These are phyloP conservation scores for Pungitius pungitius DNA, from an alignment of 2,113 vertebrate genomes.

Conservation along the genomic window DNA sequence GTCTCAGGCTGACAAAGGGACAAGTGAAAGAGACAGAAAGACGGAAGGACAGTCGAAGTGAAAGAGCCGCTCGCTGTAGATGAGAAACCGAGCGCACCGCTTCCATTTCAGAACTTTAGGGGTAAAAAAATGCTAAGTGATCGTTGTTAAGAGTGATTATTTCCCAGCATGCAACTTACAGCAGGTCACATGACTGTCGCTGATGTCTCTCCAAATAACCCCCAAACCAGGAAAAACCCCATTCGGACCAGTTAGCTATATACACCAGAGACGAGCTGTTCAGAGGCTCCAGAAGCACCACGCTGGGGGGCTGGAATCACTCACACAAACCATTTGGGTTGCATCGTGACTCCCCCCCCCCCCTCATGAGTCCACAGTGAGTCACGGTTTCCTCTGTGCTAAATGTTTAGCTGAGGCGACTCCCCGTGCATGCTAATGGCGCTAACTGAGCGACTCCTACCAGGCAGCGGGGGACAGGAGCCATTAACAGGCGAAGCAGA, in stretches of 20 bases:
- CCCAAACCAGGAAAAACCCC: too few species aligned
- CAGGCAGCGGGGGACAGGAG: constrained; percentile 50
- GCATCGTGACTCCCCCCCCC: constrained; percentile 45
- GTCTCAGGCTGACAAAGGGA: too few species aligned
- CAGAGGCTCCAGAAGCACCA: constrained; percentile 31
- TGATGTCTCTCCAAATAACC: constrained; percentile 21
- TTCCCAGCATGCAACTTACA: background rate
- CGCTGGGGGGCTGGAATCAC: constrained; percentile 35
- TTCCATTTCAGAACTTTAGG: too few species aligned
- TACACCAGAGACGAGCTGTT: constrained; percentile 23
- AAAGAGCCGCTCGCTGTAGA: too few species aligned
- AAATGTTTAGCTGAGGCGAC: constrained; percentile 61
- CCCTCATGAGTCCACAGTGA: constrained; percentile 53
- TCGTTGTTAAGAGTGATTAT: background rate
- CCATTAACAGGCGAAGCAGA: constrained; percentile 46
- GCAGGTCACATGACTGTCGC: background rate
- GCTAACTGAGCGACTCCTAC: constrained; percentile 42
- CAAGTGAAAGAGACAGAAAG: too few species aligned
- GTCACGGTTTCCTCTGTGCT: constrained; percentile 60
- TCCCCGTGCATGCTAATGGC: constrained; percentile 58
- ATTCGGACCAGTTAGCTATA: constrained; percentile 46
- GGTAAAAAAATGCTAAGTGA: background rate
- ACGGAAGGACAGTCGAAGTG: too few species aligned
- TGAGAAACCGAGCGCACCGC: too few species aligned
- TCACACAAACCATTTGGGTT: constrained; percentile 34